Evolutionary conservation across 2,113 vertebrate species (phyloP).

Genomic region (Eublepharis macularius): DNA sequence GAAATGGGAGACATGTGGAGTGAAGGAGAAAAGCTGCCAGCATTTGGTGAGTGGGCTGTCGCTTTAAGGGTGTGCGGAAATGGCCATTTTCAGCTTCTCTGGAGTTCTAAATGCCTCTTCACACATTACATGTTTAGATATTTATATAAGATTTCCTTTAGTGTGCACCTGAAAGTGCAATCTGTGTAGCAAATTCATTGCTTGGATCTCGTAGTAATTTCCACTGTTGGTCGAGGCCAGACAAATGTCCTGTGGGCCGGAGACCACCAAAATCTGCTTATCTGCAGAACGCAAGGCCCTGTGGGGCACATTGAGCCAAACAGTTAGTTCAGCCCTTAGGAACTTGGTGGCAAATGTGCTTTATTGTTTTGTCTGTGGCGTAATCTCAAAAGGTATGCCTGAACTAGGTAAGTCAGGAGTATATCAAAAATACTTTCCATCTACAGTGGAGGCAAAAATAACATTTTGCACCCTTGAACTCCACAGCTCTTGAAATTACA

Average conservation of each 20-base stretch:
- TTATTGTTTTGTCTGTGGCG: neutral
- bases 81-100: neutral
- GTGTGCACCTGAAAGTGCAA: neutral
- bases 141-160: no score
- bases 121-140: no score
- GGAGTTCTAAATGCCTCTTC: neutral
- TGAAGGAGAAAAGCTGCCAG: no score
- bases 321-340: neutral
- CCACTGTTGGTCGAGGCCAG: no score
- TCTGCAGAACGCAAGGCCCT: no score
- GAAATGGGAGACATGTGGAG: no score
- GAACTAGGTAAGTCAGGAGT: neutral
- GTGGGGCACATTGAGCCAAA: neutral
- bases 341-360: neutral
- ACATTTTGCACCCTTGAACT: slow-evolving; percentile 21
- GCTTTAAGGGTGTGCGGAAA: no score
- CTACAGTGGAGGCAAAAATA: slow-evolving; percentile 12
- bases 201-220: no score
- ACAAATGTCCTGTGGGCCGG: no score
- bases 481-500: slow-evolving; percentile 27
- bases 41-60: no score
- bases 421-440: neutral
- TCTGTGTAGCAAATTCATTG: no score
- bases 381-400: neutral
- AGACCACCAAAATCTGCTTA: no score